Evolutionary conservation across 2,797 vertebrate genomes (phyloP), one percentile per base, ranked within the genome.

Genomic region (Nyctibius grandis): DNA sequence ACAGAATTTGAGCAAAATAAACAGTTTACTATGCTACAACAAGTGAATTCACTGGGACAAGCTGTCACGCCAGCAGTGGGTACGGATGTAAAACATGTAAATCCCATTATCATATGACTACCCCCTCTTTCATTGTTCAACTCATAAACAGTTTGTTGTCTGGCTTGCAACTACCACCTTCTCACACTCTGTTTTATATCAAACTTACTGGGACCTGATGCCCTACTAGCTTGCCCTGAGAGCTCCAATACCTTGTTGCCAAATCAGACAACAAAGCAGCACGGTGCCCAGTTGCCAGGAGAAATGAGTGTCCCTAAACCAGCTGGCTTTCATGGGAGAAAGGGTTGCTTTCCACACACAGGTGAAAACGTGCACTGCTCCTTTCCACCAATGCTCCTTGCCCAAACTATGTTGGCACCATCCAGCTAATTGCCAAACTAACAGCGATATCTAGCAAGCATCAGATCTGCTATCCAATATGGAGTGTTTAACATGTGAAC

Each of bases 221-320:
- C 33, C 38, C 45, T 74, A 14, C n/a, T 25, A 20, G 5, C 51
- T 82, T 42, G 10, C 23, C 23, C n/a, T 25, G n/a, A 57, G 72
- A 74, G 18, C 26, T 76, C 38, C 13, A n/a, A 4, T 19, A 56
- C 4, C 28, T 78, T 47, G 36, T n/a, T 44, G 36, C 53, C 36
- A 63, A 50, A 50, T n/a, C 15, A 54, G 28, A 51, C 13, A 18
- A 31, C 29, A 68, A 77, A 82, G 47, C n/a, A 56, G n/a, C 33
- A 28, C 0, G 0, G 61, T 65, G 36, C 10, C n/a, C 1, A 0
- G 34, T n/a, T 56, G 31, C 64, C 47, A 51, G 47, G 12, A 64
- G 47, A 34, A 57, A 51, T 9, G 1, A 38, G 36, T 29, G 12
- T 21, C 47, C 36, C 42, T 42, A 45, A 82, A 42, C 15, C 21